Evolutionary conservation across 2,113 vertebrate species (phyloP), one percentile per base, ranked within the genome.

Genomic region (Cettia cetti): DNA sequence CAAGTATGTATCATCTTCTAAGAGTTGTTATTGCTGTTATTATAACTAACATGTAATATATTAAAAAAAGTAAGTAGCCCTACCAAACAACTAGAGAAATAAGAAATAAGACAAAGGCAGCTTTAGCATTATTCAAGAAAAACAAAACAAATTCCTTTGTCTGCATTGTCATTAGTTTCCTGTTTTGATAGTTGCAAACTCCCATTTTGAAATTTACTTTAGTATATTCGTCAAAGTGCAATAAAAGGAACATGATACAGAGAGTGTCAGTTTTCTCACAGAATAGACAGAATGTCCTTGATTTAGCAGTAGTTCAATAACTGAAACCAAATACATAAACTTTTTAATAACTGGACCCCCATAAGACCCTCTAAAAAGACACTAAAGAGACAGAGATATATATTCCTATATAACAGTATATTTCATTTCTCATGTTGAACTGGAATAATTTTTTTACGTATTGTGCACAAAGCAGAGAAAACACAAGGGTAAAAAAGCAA

Each of bases 271-370:
- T 74, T 47, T 56, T 31, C 50, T 79, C 57, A 86, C 37, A 63
- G 65, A 81, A 96, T 24, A 86, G 40, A 81, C 18, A 95, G 45
- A 87, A 66, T 63, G 24, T 1, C 11, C 90, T 91, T 92, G 68
- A 90, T 96, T 88, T 88, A 88, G 44, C 15, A 70, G 49, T 40
- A 54, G 45, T 81, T 92, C 71, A 95, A 91, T 91, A 94, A 90
- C 59, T 82, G 63, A 96, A 94, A 86, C 12, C 9, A 94, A 94
- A 82, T 28, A 7, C 40, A 74, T 87, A 82, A 4, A 0, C 26
- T 82, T 89, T 96, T 95, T 88, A 92, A 95, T 69, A 86, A 88
- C 49, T 86, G 61, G 44, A 78, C 63, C 75, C 39, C 56, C 65
- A 50, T 44, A 92, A 88, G 44, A 31, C 49, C 8, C 40, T 80